These are phyloP conservation scores for Semnopithecus entellus DNA, from an alignment of 2,113 vertebrate species.

Conservation along the genomic window DNA sequence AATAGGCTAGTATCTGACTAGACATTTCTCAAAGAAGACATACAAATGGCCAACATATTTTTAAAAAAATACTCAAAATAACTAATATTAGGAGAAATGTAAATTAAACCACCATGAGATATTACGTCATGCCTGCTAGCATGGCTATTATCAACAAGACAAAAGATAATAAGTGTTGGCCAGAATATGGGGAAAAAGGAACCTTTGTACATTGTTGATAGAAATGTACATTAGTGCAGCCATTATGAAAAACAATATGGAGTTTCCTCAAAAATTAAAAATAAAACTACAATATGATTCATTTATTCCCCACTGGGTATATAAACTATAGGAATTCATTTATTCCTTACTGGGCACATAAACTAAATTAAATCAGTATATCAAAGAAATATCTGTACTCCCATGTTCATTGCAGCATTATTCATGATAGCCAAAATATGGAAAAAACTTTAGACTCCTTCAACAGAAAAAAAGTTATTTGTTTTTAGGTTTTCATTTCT, in stretches of 20 bases:
- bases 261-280: background rate
- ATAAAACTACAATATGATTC: background rate
- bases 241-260: background rate
- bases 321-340: too few species aligned
- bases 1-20: background rate
- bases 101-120: background rate
- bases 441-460: background rate
- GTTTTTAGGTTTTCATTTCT: too few species aligned
- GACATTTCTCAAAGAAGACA: background rate
- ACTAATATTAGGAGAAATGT: background rate
- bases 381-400: background rate
- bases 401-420: background rate
- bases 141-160: background rate
- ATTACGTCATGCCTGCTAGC: background rate
- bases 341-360: background rate
- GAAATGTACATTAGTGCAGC: background rate
- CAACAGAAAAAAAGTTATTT: background rate
- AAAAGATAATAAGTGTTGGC: background rate
- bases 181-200: background rate
- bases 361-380: too few species aligned
- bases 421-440: background rate
- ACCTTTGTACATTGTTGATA: background rate
- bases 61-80: background rate
- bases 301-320: too few species aligned
- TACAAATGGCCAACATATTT: background rate